Base-by-base conservation (phyloP, 2,113 vertebrate genomes). In the Bufo gargarizans region DNA sequence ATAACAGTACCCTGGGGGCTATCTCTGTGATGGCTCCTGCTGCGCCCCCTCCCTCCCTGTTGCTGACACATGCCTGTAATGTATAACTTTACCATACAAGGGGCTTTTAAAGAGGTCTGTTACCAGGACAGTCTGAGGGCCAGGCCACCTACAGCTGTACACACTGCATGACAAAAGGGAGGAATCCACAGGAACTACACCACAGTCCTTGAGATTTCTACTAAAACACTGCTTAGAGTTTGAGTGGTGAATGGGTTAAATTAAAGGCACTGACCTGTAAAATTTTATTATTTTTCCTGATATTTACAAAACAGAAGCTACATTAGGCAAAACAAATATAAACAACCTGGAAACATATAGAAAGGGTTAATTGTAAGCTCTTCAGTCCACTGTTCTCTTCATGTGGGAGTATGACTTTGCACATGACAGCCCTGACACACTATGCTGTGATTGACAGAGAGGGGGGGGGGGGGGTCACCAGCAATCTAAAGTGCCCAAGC, bases 11-110 rank as follows among this genome's bases (percentile, higher is more conserved):
- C 12, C 65, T 53, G 45, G 45, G 85, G 85, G 63, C 82, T 56
- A 78, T 61, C 12, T 45, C 6, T 59, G 56, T 76, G 84, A 47
- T 85, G n/a, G 43, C 56, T 47, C 33, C 72, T 45, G 33, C 71
- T 61, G 72, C 56, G 12, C 65, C 22, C 55, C 16, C 69, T 50
- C 19, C 56, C 77, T 43, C 33, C 22, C 74, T 79, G n/a, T n/a
- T n/a, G n/a, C n/a, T n/a, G 59, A 79, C 77, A 87, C 86, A 71
- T 45, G 65, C 56, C 53, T 82, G 76, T 77, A 49, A 72, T 76
- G 86, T 77, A 77, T 63, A 88, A 88, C 80, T 83, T 88, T 88
- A 88, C 87, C 87, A 88, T 88, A 83, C 87, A 88, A 77, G 79
- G 86, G 87, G 55, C 72, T 43, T 76, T 72, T 12, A 59, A 20